Evolutionary conservation across 1,140 invertebrate species (phyloP).

Genomic region (Conus betulinus): DNA sequence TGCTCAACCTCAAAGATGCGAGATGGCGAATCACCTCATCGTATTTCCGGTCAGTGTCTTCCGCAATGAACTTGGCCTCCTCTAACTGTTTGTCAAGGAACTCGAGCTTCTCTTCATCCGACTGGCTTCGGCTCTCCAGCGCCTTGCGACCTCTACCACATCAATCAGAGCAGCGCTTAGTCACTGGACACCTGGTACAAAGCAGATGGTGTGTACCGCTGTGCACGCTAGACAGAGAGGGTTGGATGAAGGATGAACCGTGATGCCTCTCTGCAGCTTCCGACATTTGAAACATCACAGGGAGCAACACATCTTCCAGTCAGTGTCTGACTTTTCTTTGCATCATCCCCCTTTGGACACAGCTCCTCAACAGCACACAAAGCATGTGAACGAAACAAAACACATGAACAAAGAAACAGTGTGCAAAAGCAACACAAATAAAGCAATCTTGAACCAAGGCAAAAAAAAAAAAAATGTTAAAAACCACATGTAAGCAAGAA

Average conservation of each 20-base stretch:
- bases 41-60: conserved; percentile 99
- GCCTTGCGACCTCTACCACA: conserved; percentile 66
- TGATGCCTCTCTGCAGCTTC: too few species aligned
- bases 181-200: neutral
- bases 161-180: conserved; percentile 29
- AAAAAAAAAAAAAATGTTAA: neutral
- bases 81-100: conserved; percentile 99
- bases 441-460: neutral
- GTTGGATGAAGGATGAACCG: too few species aligned
- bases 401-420: neutral
- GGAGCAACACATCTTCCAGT: too few species aligned
- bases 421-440: neutral
- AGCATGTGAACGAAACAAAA: too few species aligned
- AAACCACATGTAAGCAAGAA: neutral
- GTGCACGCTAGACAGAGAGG: too few species aligned
- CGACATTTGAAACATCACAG: too few species aligned
- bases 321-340: too few species aligned
- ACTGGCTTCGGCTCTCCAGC: conserved; percentile 85
- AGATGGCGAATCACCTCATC: conserved; percentile 90
- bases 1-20: neutral
- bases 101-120: conserved; percentile 99
- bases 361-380: neutral
- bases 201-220: too few species aligned
- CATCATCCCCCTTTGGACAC: neutral
- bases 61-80: conserved; percentile 98